These are phyloP conservation scores for Palythoa caribaeorum DNA, from an alignment of 92 coral and sea anemone species.

Conservation along the genomic window DNA sequence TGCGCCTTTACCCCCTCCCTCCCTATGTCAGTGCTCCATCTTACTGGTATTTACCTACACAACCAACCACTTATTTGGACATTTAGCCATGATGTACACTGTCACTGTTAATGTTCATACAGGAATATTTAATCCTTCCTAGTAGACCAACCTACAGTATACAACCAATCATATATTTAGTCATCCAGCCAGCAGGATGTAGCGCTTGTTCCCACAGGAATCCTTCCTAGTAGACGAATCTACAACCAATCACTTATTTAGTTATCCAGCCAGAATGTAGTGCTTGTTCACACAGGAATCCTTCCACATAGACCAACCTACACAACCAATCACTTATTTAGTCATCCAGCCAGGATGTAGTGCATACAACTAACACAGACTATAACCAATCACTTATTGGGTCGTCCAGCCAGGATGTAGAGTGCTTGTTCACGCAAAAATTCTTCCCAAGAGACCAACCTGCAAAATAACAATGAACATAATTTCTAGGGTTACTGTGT, in stretches of 20 bases:
- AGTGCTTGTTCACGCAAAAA: constrained; percentile 92
- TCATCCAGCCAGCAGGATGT: constrained; percentile 84
- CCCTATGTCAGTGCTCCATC: too few species aligned
- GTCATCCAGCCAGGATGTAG: constrained; percentile 90
- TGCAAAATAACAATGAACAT: background rate
- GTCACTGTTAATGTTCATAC: background rate
- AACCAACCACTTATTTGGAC: too few species aligned
- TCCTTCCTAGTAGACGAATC: constrained; percentile 71
- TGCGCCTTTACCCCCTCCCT: too few species aligned
- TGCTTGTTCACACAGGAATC: constrained; percentile 91
- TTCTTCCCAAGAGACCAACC: constrained; percentile 97
- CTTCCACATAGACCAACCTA: constrained; percentile 64
- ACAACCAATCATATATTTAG: constrained; percentile 64
- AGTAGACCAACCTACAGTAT: too few species aligned
- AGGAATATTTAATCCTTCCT: background rate
- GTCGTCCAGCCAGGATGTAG: constrained; percentile 90
- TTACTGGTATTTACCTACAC: too few species aligned
- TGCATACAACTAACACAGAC: constrained; percentile 26
- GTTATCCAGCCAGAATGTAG: constrained; percentile 88
- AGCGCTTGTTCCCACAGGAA: constrained; percentile 92
- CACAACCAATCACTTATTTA: constrained; percentile 55
- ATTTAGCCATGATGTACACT: too few species aligned
- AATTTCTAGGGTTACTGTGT: background rate
- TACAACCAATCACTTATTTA: constrained; percentile 54
- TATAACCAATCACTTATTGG: constrained; percentile 57